Evolutionary conservation across 1,140 invertebrate species (phyloP), one percentile per base, ranked within the genome.

Genomic region (Heliconius himera): DNA sequence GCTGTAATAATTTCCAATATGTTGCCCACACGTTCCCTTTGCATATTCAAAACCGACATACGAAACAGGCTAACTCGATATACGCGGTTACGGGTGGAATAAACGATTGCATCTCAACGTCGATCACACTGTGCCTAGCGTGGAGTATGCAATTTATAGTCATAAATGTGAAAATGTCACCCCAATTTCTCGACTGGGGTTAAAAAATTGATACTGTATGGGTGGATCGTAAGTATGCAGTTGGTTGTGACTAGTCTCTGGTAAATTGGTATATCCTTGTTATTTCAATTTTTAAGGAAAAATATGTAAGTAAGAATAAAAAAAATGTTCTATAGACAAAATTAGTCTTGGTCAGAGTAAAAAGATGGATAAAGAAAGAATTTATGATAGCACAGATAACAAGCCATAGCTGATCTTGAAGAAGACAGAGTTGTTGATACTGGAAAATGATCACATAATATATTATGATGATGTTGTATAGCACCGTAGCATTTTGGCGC

Each of bases 101-200:
- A 66, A 66, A 66, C 60, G 60, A 66, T 66, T 66, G 60, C 60
- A 66, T 66, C 60, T 66, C 60, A 66, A 66, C 60, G 60, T 66
- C 60, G 60, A 66, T 66, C 60, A 66, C 60, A 29, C 22, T 29
- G 60, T 13, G 22, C 60, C 22, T 66, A 66, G 60, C 60, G 60
- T 66, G 9, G 60, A 66, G 26, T 66, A 66, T 66, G 60, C 60
- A 66, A 66, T 66, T 66, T 66, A 66, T 66, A 29, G 60, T 26
- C 60, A 66, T 66, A 66, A 66, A 66, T 26, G 60, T 66, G 60
- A 29, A 66, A 66, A 66, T 66, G 60, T 66, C 60, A 66, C 26
- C 22, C 60, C 60, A 29, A 66, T 66, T 66, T 66, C 26, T 66
- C 60, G 60, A 66, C 9, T 11, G 26, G 60, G 60, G 60, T 11